Conservation (phyloP, 2,113 vertebrate species). For the Hippoglossus stenolepis region DNA sequence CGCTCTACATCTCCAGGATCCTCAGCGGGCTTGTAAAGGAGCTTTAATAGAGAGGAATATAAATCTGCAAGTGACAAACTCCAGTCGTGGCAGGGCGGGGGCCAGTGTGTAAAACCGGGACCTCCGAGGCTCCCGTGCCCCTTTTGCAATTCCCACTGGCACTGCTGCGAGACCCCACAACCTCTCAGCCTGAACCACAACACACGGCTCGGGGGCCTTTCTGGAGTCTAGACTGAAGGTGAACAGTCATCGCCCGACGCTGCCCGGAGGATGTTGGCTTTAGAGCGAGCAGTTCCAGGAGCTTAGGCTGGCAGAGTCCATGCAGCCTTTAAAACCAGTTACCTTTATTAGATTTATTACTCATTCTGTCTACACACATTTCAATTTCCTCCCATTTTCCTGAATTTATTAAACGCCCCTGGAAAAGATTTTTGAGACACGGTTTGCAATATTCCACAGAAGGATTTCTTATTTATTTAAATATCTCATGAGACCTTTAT, state of each 20-base stretch:
- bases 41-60: slow-evolving; percentile 78
- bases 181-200: slow-evolving; percentile 27
- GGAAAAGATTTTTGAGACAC: neutral
- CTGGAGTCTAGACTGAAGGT: slow-evolving; percentile 7
- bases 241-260: neutral
- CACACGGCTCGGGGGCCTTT: neutral
- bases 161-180: slow-evolving; percentile 51
- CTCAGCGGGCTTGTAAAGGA: slow-evolving; percentile 73
- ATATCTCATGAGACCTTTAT: neutral
- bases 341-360: slow-evolving; percentile 20
- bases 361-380: neutral
- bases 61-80: slow-evolving; percentile 79
- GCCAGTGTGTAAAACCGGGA: slow-evolving; percentile 61
- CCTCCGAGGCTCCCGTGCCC: slow-evolving; percentile 67
- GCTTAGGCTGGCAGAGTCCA: slow-evolving; percentile 23
- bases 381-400: slow-evolving; percentile 15
- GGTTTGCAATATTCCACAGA: neutral
- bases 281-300: slow-evolving; percentile 6
- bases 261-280: slow-evolving; percentile 11
- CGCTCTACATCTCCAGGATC: slow-evolving; percentile 42
- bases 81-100: slow-evolving; percentile 53
- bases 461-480: neutral
- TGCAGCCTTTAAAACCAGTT: neutral
- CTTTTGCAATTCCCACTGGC: slow-evolving; percentile 34
- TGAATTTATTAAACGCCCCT: slow-evolving; percentile 10